phyloP scores from a whole-genome alignment of 2,888 invertebrate genomes.

The Anticlea derivata region DNA sequence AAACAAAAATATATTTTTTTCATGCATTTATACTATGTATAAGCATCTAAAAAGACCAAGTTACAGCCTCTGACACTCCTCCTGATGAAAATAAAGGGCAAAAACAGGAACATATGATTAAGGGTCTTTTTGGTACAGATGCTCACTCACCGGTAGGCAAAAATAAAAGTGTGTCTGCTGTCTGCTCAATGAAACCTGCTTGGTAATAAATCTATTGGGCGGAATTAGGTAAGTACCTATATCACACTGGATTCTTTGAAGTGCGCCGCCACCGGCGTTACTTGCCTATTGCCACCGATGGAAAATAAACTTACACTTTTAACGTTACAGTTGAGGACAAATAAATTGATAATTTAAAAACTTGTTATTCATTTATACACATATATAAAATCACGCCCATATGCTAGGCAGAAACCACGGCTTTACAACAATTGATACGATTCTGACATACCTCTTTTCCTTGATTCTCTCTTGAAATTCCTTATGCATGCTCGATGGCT shows the following conservation, averaged over 20 bases:
- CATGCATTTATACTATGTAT: too few relatives aligned
- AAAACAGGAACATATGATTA: not conserved
- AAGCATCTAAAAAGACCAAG: too few relatives aligned
- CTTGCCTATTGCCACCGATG: conserved; percentile 33
- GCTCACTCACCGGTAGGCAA: not conserved
- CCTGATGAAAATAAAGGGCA: too few relatives aligned
- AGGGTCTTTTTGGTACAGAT: not conserved
- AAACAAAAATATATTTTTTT: too few relatives aligned
- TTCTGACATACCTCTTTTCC: too few relatives aligned
- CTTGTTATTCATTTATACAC: too few relatives aligned
- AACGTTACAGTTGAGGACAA: conserved; percentile 32
- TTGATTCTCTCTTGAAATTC: too few relatives aligned
- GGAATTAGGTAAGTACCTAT: conserved; percentile 13
- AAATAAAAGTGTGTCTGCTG: conserved; percentile 1
- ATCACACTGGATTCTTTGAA: conserved; percentile 30
- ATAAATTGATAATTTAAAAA: not conserved
- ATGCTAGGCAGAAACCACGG: too few relatives aligned
- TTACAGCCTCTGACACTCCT: too few relatives aligned
- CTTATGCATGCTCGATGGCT: too few relatives aligned
- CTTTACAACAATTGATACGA: too few relatives aligned
- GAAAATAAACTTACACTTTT: conserved; percentile 42
- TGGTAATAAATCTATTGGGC: conserved; percentile 20
- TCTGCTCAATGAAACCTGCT: conserved; percentile 23
- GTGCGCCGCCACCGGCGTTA: conserved; percentile 32
- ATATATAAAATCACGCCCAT: too few relatives aligned